Conservation (phyloP, 2,113 vertebrate species). For the Calidris pugnax region DNA sequence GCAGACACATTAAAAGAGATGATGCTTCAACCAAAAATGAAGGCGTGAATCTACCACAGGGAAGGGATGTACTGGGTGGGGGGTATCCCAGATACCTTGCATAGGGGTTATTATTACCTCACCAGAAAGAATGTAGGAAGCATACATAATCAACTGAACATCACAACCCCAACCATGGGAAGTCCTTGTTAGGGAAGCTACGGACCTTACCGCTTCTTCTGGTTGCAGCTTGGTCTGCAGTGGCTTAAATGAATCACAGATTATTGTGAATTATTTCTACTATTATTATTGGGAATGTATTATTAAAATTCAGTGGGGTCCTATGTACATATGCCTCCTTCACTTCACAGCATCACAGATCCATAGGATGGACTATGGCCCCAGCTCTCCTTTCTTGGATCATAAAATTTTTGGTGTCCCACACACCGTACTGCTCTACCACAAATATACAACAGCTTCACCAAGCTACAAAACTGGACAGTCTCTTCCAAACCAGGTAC, state of each 20-base stretch:
- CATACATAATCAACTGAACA: not conserved
- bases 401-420: too few species aligned
- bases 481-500: not conserved
- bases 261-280: not conserved
- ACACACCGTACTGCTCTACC: not conserved
- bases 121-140: not conserved
- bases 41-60: not conserved
- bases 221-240: not conserved
- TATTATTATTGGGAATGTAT: not conserved
- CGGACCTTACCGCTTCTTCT: not conserved
- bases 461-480: not conserved
- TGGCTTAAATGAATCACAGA: not conserved
- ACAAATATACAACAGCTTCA: not conserved
- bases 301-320: not conserved
- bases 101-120: not conserved
- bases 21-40: not conserved
- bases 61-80: not conserved
- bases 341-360: not conserved
- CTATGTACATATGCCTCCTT: not conserved
- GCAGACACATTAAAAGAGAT: not conserved
- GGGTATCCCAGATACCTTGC: not conserved
- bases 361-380: not conserved
- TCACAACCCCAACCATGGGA: not conserved
- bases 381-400: not conserved
- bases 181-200: not conserved